Evolutionary conservation across 2,113 vertebrate species (phyloP).

Genomic region (Cyanoramphus novaezelandiae): DNA sequence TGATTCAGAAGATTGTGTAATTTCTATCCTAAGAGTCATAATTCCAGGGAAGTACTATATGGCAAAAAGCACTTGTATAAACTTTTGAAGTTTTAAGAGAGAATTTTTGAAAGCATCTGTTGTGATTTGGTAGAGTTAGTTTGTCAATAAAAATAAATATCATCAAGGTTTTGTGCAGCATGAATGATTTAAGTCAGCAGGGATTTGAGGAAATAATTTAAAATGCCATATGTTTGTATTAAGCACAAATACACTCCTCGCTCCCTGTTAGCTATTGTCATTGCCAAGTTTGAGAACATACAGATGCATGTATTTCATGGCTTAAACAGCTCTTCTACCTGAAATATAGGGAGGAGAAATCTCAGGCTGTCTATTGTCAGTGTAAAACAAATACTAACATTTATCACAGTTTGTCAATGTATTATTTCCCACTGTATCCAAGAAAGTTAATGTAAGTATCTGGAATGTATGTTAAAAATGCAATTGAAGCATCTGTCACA

Average conservation of each 20-base stretch:
- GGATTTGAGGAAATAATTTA: background rate
- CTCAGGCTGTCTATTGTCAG: background rate
- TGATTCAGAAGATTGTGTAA: background rate
- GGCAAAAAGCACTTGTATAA: background rate
- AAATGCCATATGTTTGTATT: background rate
- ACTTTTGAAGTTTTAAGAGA: background rate
- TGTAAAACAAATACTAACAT: background rate
- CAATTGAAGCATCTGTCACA: background rate
- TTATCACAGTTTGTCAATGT: background rate
- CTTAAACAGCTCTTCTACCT: background rate
- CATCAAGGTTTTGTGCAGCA: background rate
- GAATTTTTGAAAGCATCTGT: background rate
- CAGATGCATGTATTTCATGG: background rate
- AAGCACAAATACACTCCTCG: background rate
- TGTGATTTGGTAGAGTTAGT: background rate
- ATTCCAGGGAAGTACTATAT: background rate
- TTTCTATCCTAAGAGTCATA: background rate
- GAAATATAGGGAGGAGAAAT: background rate
- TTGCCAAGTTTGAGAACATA: background rate
- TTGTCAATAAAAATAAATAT: background rate
- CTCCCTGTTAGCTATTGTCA: background rate
- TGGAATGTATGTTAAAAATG: background rate
- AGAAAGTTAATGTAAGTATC: background rate
- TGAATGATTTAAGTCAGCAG: background rate
- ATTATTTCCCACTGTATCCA: background rate